A percentile compares a stretch with the other conserved stretches of the same genome.
Conservation (phyloP, 1,140 invertebrate species). For the Calephelis virginiensis region DNA sequence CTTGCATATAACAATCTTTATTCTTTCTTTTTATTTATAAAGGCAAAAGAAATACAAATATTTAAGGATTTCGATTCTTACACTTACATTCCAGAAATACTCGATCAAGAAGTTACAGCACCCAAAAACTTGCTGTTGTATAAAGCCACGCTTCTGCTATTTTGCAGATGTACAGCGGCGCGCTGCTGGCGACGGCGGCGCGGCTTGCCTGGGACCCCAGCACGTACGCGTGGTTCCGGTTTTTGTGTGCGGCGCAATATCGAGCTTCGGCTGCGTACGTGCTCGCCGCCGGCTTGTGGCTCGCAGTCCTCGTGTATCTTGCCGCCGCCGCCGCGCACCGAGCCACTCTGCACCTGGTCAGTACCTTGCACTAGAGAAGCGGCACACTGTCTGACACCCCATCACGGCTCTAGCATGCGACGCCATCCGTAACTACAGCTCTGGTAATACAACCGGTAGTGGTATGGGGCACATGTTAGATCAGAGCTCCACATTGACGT, state of each 20-base stretch:
- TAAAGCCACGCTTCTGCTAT: too few species aligned
- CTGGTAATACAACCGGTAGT: too few species aligned
- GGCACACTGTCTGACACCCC: too few species aligned
- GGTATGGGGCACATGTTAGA: too few species aligned
- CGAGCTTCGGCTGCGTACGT: conserved; percentile 60
- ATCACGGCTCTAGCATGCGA: too few species aligned
- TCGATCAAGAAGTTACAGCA: too few species aligned
- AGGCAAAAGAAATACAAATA: too few species aligned
- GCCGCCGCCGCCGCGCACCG: conserved; percentile 47
- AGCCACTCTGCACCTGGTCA: conserved; percentile 40
- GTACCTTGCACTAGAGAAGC: conserved; percentile 16
- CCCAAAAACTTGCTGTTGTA: too few species aligned
- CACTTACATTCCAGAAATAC: too few species aligned
- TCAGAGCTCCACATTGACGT: too few species aligned
- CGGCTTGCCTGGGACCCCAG: conserved; percentile 72
- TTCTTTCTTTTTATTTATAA: not conserved
- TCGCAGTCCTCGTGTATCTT: conserved; percentile 62
- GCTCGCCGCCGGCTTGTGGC: conserved; percentile 61
- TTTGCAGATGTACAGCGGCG: conserved; percentile 67
- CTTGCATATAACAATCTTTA: not conserved
- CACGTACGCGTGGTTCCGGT: conserved; percentile 73
- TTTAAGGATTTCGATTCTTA: too few species aligned
- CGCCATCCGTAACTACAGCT: too few species aligned
- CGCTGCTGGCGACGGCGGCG: conserved; percentile 68
- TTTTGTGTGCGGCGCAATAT: conserved; percentile 68